Conservation (phyloP, 1,140 invertebrate genomes). For the Dinoponera quadriceps region DNA sequence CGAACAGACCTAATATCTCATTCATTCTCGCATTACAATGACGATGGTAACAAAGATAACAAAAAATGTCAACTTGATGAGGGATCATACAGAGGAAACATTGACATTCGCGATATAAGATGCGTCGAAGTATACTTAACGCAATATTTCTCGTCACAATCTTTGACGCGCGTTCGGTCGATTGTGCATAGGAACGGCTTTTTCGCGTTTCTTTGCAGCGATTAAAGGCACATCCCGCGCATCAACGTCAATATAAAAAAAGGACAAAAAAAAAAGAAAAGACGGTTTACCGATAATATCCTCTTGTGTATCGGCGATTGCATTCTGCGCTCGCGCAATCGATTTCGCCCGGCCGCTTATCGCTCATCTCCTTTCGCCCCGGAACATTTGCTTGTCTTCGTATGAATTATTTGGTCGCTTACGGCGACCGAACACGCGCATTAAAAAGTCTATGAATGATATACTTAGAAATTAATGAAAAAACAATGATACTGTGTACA, state of each 20-base stretch:
- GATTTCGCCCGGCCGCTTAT: conserved; percentile 29
- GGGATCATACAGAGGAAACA: too few species aligned
- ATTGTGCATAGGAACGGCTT: too few species aligned
- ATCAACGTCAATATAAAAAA: not conserved
- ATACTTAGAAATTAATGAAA: conserved; percentile 65
- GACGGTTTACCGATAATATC: not conserved
- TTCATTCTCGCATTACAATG: too few species aligned
- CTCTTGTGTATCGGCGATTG: conserved; percentile 2
- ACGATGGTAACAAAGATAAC: too few species aligned
- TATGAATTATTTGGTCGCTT: conserved; percentile 32
- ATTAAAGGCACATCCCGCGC: too few species aligned
- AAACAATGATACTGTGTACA: conserved; percentile 62
- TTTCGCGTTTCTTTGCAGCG: too few species aligned
- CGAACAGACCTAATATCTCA: too few species aligned
- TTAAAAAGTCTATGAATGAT: conserved; percentile 54
- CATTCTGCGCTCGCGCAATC: conserved; percentile 34
- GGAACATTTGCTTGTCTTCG: not conserved
- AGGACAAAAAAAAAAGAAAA: not conserved
- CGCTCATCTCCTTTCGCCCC: not conserved
- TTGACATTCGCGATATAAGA: too few species aligned
- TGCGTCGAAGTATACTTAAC: too few species aligned
- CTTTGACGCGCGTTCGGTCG: too few species aligned
- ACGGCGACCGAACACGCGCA: conserved; percentile 26
- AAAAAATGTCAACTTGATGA: too few species aligned
- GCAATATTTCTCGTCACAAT: too few species aligned